These are phyloP conservation scores for Osmerus eperlanus DNA, from an alignment of 2,113 vertebrate genomes.

Conservation along the genomic window DNA sequence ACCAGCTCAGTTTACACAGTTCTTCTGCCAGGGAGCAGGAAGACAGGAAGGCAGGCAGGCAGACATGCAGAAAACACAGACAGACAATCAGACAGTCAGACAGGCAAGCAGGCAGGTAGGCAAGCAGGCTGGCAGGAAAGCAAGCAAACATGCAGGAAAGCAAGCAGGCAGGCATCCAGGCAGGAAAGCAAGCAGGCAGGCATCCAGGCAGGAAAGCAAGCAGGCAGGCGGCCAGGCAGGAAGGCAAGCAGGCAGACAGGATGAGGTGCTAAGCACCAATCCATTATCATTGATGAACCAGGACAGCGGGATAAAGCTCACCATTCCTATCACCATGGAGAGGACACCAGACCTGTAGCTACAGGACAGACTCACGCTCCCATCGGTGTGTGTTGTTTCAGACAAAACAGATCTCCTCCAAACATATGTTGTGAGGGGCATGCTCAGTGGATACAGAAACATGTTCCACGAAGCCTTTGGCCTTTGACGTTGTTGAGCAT, in stretches of 20 bases:
- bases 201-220: too few species aligned
- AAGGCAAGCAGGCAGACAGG: not conserved
- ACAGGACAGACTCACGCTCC: too few species aligned
- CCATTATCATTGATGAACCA: constrained; percentile 41
- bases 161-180: too few species aligned
- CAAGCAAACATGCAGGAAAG: not conserved
- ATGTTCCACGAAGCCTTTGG: constrained; percentile 39
- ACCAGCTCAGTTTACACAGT: constrained; percentile 30
- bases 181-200: too few species aligned
- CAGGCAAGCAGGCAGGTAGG: too few species aligned
- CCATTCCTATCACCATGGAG: not conserved
- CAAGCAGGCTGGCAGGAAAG: too few species aligned
- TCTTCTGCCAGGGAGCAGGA: constrained; percentile 13
- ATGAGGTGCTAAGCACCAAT: constrained; percentile 7
- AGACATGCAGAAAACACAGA: not conserved
- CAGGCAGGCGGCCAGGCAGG: too few species aligned
- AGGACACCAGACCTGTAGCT: not conserved
- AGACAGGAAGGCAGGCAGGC: not conserved
- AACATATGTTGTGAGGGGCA: too few species aligned
- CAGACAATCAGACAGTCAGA: too few species aligned
- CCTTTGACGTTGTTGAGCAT: constrained; percentile 48
- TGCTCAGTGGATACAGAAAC: constrained; percentile 17
- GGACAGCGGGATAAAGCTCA: not conserved
- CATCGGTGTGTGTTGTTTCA: too few species aligned
- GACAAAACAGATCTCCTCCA: too few species aligned